Conservation (phyloP, 2,797 vertebrate genomes). For the Cryptoprocta ferox region DNA sequence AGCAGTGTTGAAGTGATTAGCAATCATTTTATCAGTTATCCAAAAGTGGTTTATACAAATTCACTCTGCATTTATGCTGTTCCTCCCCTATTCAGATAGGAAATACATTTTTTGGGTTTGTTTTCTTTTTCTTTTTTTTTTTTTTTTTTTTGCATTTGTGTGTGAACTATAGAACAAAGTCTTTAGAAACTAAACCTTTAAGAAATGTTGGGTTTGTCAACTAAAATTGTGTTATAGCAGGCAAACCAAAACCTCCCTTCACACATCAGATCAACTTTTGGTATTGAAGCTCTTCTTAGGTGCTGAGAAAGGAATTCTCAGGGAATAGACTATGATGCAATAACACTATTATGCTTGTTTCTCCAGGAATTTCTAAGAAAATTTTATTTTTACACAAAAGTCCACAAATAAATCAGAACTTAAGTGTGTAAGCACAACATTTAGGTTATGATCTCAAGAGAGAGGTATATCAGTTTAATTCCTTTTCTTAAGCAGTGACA, state of each 20-base stretch:
- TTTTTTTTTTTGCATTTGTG: neutral
- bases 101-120: neutral
- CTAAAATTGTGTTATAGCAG: neutral
- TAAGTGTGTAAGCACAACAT: neutral
- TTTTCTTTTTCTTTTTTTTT: too few relatives aligned
- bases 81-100: neutral
- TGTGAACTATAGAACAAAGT: neutral
- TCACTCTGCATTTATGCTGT: neutral
- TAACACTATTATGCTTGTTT: neutral
- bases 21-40: neutral
- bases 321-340: neutral
- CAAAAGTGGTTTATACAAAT: neutral
- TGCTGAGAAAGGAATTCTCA: neutral
- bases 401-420: slow-evolving; percentile 32
- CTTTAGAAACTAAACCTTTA: neutral
- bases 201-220: neutral
- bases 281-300: neutral
- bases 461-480: neutral
- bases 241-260: neutral
- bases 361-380: slow-evolving; percentile 26
- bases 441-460: neutral
- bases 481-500: neutral
- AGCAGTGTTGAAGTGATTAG: neutral
- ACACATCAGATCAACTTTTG: neutral
- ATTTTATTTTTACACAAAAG: neutral